A percentile compares a stretch with the other conserved stretches of the same genome.
These are phyloP conservation scores for Drosophila equinoxialis DNA, from an alignment of 1,140 invertebrate genomes.

Conservation along the genomic window DNA sequence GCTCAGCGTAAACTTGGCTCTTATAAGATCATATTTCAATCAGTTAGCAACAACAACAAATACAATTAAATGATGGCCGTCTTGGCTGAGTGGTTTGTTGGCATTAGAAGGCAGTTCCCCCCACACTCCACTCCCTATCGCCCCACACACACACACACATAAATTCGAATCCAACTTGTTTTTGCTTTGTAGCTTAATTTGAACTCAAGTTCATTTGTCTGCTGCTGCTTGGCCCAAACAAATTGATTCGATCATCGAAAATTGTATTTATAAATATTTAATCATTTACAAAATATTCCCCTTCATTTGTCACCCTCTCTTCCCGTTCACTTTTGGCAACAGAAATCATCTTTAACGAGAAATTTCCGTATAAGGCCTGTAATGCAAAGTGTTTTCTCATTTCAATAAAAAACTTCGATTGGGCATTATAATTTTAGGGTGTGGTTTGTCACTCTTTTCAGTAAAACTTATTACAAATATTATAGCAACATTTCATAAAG, in stretches of 20 bases:
- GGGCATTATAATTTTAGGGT: no score
- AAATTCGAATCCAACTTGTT: constrained; percentile 9
- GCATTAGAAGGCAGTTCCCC: constrained; percentile 56
- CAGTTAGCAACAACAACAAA: constrained; percentile 35
- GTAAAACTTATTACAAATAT: no score
- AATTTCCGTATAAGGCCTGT: neutral
- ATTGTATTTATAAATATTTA: constrained; percentile 73
- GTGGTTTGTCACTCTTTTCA: no score
- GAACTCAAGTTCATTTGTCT: constrained; percentile 28
- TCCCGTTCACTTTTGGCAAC: neutral
- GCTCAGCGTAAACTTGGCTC: constrained; percentile 47
- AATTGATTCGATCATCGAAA: constrained; percentile 26
- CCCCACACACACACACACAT: neutral
- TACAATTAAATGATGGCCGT: constrained; percentile 67
- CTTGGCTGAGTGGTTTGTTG: constrained; percentile 62
- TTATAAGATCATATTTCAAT: constrained; percentile 71
- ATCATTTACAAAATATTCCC: constrained; percentile 44
- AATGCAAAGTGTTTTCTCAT: neutral
- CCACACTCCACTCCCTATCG: neutral
- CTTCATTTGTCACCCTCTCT: neutral
- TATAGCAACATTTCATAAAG: no score
- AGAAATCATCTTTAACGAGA: constrained; percentile 28
- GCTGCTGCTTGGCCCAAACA: neutral
- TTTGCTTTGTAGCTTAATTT: constrained; percentile 34
- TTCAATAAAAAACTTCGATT: no score